A percentile compares a stretch with the other conserved stretches of the same genome.
Evolutionary conservation across 2,113 vertebrate species (phyloP).

Genomic region (Mirza zaza): DNA sequence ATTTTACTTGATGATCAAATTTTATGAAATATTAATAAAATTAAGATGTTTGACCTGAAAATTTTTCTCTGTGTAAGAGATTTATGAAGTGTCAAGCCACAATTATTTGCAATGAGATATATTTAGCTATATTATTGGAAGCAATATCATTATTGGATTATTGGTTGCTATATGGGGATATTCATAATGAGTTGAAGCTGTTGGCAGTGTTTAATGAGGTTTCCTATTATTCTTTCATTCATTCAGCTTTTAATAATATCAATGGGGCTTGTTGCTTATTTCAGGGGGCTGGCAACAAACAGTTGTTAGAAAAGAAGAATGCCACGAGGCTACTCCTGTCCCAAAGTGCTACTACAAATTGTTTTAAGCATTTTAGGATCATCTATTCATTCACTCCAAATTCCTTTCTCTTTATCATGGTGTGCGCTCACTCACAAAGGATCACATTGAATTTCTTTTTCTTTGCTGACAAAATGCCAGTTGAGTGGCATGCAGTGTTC

Average conservation of each 20-base stretch:
- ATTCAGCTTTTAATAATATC: conserved; percentile 67
- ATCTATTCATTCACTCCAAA: conserved; percentile 17
- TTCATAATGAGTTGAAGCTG: conserved; percentile 73
- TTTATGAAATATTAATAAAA: conserved; percentile 26
- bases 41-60: conserved; percentile 29
- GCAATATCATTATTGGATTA: conserved; percentile 76
- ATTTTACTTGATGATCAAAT: conserved; percentile 27
- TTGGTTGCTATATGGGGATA: conserved; percentile 60
- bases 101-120: conserved; percentile 68
- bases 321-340: background rate
- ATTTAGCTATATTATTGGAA: conserved; percentile 77
- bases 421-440: conserved; percentile 29
- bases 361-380: background rate
- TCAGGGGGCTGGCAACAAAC: conserved; percentile 35
- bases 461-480: conserved; percentile 28
- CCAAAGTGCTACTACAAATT: conserved; percentile 1
- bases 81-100: conserved; percentile 29
- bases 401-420: conserved; percentile 24
- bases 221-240: conserved; percentile 75
- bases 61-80: background rate
- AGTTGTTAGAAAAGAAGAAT: conserved; percentile 23
- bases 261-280: conserved; percentile 47
- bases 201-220: conserved; percentile 80
- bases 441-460: conserved; percentile 59
- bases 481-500: background rate